Base-by-base conservation (phyloP, 2,888 invertebrate genomes). In the Drosophila merina region DNA sequence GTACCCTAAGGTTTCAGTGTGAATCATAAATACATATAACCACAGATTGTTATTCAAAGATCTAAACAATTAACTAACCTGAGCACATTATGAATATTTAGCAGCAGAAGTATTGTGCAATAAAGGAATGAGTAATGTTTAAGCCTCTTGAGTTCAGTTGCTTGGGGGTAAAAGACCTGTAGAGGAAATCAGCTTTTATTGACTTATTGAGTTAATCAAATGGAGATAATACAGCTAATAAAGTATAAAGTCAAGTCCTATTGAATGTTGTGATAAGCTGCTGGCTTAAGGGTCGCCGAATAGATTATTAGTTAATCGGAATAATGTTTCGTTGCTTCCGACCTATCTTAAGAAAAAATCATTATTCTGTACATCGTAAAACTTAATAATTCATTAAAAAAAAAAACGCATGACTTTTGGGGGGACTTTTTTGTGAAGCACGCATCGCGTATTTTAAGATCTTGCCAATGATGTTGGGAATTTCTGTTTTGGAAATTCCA, bases 401-500 rank as follows among this genome's bases (percentile, higher is more conserved):
- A 33, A n/a, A 30, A 47, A 64, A 20, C 28, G 31, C 54, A 66
- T 33, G 9, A 8, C 42, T 50, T 50, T 10, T 25, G 72, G 69
- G 69, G 69, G 69, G 6, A 14, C 72, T 70, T 62, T 52, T 26
- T 33, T 59, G 49, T 20, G 30, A 8, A 38, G 51, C 62, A 55
- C 50, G 70, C 60, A 70, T 54, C 33, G 31, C 38, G 44, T 49
- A 70, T 44, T 70, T 54, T 12, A 36, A 45, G 45, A 59, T 51
- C 50, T 55, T 31, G 10, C 40, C 45, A 33, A n/a, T 25, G 20
- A 36, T 56, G 47, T 28, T 72, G 70, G 70, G 49, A 51, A 56
- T 72, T 72, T 55, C 55, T 42, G 51, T n/a, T 50, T 31, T 72
- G 54, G 62, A 72, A 72, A 55, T 70, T 62, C 70, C 70, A 70